A percentile compares a stretch with the other conserved stretches of the same genome.
Evolutionary conservation across 2,113 vertebrate genomes (phyloP).

Genomic region (Colaptes auratus): DNA sequence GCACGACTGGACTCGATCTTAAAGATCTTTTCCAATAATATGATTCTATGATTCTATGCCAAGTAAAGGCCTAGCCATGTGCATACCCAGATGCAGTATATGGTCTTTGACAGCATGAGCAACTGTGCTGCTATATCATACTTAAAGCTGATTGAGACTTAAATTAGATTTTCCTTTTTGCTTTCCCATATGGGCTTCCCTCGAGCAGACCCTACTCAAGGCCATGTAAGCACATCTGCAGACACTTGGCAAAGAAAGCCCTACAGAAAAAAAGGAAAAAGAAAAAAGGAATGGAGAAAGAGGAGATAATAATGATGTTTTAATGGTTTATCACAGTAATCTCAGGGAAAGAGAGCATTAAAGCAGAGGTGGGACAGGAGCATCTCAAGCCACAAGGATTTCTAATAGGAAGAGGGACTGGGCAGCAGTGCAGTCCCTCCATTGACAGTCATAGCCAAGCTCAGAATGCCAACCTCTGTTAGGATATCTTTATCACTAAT

Average conservation of each 20-base stretch:
- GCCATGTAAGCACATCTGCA: background rate
- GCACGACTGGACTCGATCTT: too few species aligned
- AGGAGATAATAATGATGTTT: background rate
- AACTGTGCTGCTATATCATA: background rate
- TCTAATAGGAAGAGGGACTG: background rate
- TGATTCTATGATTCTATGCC: too few species aligned
- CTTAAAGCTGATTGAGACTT: background rate
- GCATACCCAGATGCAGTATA: background rate
- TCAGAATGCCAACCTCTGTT: background rate
- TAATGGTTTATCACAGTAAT: accelerated
- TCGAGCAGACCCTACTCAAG: background rate
- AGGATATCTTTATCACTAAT: background rate
- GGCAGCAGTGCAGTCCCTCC: accelerated
- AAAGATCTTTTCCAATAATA: too few species aligned
- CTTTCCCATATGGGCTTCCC: background rate
- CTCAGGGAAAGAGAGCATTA: background rate
- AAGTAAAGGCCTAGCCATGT: background rate
- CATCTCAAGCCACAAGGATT: background rate
- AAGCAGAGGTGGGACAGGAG: background rate
- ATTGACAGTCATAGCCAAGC: background rate
- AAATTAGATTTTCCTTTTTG: constrained; percentile 8
- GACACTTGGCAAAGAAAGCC: background rate
- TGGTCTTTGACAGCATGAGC: background rate
- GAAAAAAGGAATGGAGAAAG: background rate
- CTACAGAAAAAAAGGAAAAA: background rate